phyloP scores from a whole-genome alignment of 2,113 vertebrate species.

The Corydoras maculifer region DNA sequence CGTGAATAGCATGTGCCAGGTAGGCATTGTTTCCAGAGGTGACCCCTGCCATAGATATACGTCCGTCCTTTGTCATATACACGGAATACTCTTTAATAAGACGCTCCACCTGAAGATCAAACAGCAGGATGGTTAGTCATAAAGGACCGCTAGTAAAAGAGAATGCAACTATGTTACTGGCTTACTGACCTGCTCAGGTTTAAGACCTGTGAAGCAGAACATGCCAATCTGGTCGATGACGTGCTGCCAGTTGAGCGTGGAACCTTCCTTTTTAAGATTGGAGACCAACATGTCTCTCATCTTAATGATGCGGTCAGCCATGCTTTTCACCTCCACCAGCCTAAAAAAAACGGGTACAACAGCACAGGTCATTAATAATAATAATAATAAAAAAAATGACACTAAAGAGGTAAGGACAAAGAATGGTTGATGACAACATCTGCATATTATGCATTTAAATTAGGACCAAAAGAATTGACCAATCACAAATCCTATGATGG shows the following conservation, averaged over 20 bases:
- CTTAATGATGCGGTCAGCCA: slow-evolving; percentile 92
- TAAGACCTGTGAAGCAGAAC: slow-evolving; percentile 97
- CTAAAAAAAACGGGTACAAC: slow-evolving; percentile 49
- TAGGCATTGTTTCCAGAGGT: slow-evolving; percentile 84
- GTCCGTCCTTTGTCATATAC: slow-evolving; percentile 97
- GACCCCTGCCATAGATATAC: slow-evolving; percentile 92
- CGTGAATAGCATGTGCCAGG: slow-evolving; percentile 85
- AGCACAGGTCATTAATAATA: background rate
- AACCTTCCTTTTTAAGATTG: slow-evolving; percentile 91
- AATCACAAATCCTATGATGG: too few relatives aligned
- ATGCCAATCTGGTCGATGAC: slow-evolving; percentile 96
- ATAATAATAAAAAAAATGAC: background rate
- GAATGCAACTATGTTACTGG: background rate
- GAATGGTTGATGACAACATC: too few relatives aligned
- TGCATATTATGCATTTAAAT: too few relatives aligned
- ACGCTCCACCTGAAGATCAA: slow-evolving; percentile 77
- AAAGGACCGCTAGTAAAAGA: background rate
- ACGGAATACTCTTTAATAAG: slow-evolving; percentile 90
- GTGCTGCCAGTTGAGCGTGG: slow-evolving; percentile 89
- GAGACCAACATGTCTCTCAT: slow-evolving; percentile 88
- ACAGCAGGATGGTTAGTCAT: background rate
- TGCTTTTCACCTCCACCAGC: slow-evolving; percentile 86
- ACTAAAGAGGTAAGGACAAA: background rate
- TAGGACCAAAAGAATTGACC: too few relatives aligned
- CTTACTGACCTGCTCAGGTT: slow-evolving; percentile 83